These are phyloP conservation scores for Planiliza haematocheilus DNA, from an alignment of 2,113 vertebrate genomes.

Conservation along the genomic window DNA sequence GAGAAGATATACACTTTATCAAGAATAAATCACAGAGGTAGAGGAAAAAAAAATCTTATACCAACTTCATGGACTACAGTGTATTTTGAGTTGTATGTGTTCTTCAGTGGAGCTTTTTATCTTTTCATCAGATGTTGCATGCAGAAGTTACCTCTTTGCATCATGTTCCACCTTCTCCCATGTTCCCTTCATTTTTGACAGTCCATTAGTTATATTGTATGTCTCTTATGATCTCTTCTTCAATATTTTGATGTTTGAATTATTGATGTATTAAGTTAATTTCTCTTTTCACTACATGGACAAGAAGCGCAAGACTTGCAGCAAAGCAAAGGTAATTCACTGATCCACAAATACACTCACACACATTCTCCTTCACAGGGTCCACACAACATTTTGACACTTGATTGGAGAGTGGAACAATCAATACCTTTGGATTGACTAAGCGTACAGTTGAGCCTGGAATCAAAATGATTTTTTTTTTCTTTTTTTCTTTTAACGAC, in stretches of 20 bases:
- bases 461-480: conserved; percentile 29
- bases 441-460: conserved; percentile 31
- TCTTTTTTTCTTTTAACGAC: conserved; percentile 4
- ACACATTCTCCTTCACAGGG: neutral
- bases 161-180: too few relatives aligned
- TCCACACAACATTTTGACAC: conserved; percentile 31
- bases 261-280: neutral
- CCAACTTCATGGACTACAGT: too few relatives aligned
- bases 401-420: conserved; percentile 46
- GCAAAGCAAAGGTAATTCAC: conserved; percentile 25
- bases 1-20: too few relatives aligned
- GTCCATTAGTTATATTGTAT: too few relatives aligned
- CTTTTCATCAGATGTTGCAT: neutral
- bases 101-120: neutral
- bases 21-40: too few relatives aligned
- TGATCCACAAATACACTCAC: conserved; percentile 19
- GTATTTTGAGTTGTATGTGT: neutral
- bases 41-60: too few relatives aligned
- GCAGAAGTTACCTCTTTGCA: neutral
- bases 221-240: neutral
- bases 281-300: conserved; percentile 10
- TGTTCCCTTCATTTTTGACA: too few relatives aligned
- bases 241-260: conserved; percentile 2
- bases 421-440: conserved; percentile 58
- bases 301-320: conserved; percentile 31